Evolutionary conservation across 1,140 invertebrate species (phyloP), one percentile per base, ranked within the genome.

Genomic region (Drosophila arizonae): DNA sequence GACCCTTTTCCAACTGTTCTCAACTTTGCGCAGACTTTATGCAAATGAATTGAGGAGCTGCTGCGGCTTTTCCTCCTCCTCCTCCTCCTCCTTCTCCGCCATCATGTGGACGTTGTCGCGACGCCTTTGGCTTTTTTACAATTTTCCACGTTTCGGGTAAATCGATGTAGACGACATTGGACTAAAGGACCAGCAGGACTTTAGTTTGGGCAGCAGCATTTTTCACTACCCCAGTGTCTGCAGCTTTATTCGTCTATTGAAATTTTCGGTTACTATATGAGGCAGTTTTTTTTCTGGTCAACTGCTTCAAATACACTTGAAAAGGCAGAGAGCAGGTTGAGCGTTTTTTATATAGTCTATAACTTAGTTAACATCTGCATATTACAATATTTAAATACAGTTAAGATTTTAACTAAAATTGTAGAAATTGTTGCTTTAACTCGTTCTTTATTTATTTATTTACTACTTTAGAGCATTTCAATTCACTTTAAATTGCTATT

Each of bases 41-140:
- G 76, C 79, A 86, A 88, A 86, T 86, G 87, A 77, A 66, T 73
- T 82, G 57, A 45, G 71, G 72, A 17, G 9, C 43, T 17, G n/a
- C 17, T 9, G 15, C 0, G 3, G 36, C 43, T 15, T 3, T 13
- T 45, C 41, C 4, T 2, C 0, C 41, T 13, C 41, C n/a, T 5
- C 10, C 39, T 43, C 39, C n/a, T n/a, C 2, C 39, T 67, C 68
- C 57, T 54, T 36, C 41, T 50, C 26, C 43, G 43, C n/a, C 17
- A 17, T n/a, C 77, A 62, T 81, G 66, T 86, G 63, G 66, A 85
- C 60, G 63, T 62, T 62, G 63, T 62, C 63, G 69, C 54, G 63
- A 58, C 55, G 69, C 54, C 55, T 72, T 57, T 65, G 39, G 64
- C 55, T 45, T 26, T 71, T 71, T 41, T 21, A 10, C 46, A 62